A percentile compares a stretch with the other conserved stretches of the same genome.
Evolutionary conservation across 2,797 vertebrate genomes (phyloP).

Genomic region (Spinus olivaceus): DNA sequence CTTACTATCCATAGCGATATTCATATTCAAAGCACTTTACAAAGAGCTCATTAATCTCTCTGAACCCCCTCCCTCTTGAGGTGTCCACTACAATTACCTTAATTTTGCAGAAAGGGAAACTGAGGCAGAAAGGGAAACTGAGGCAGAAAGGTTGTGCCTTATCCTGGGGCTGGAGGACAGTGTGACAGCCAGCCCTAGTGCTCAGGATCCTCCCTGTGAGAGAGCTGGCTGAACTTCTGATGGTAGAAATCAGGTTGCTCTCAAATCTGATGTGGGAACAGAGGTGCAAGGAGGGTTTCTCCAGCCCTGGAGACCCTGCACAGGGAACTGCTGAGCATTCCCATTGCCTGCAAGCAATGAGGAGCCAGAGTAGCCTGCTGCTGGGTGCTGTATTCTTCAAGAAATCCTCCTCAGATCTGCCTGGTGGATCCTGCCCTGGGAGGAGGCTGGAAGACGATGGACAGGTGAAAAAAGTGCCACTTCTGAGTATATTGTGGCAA

Average conservation of each 20-base stretch:
- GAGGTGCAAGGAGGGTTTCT: background rate
- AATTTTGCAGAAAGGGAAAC: background rate
- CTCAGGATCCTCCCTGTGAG: background rate
- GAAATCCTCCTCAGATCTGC: background rate
- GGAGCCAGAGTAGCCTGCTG: background rate
- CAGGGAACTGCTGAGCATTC: background rate
- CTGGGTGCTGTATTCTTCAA: background rate
- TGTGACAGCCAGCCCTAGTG: background rate
- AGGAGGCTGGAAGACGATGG: background rate
- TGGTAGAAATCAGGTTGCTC: background rate
- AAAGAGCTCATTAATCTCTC: constrained; percentile 25
- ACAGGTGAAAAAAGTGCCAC: background rate
- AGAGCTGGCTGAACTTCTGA: background rate
- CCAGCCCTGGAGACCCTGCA: background rate
- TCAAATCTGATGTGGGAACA: background rate
- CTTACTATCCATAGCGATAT: background rate
- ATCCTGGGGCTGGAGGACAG: background rate
- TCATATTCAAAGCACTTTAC: constrained; percentile 35
- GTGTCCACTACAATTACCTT: background rate
- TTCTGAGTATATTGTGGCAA: background rate
- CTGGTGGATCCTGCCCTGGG: background rate
- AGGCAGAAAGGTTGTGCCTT: background rate
- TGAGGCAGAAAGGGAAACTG: background rate
- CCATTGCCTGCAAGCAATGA: background rate
- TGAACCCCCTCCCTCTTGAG: background rate